Base-by-base conservation (phyloP, 2,888 invertebrate species). In the Drosophila kokeensis region DNA sequence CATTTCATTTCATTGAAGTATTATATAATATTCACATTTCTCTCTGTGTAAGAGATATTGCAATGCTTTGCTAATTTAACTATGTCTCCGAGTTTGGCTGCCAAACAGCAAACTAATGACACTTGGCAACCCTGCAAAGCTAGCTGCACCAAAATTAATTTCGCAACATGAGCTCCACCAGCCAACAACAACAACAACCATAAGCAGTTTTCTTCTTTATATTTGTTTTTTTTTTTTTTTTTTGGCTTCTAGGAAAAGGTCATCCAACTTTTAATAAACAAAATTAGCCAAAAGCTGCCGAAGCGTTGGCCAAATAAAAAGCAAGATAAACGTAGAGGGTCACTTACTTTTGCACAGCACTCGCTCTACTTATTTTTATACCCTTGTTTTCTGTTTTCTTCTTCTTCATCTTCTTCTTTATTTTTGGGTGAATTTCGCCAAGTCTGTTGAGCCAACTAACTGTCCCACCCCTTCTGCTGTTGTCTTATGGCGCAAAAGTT, bases 1-100 rank as follows among this genome's bases (percentile, higher is more conserved):
- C 0, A 5, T 40, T 11, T 5, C 2, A n/a, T n/a, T n/a, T n/a
- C n/a, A n/a, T n/a, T n/a, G n/a, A n/a, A n/a, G n/a, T n/a, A n/a
- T n/a, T n/a, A n/a, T n/a, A n/a, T n/a, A n/a, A 5, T 27, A 27
- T 27, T 2, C 27, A 18, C 8, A 27, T 55, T 55, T 55, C 38
- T 29, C 6, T 21, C 34, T 27, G 58, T 71, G 69, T 53, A 55
- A 61, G 52, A 63, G 70, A 70, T 59, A 81, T 86, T 79, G 81
- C 86, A 89, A 90, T 89, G 86, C 88, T 88, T 89, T 85, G 90
- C 87, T 87, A 87, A 87, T 89, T 87, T 90, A 87, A 86, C 90
- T 85, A 77, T 83, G 90, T 88, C 85, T 71, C 79, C 67, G 77
- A 73, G 73, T 75, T 69, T 70, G 73, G 75, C 63, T 87, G 83